These are phyloP conservation scores for Hylaea fasciaria DNA, from an alignment of 2,888 invertebrate genomes.

Conservation along the genomic window DNA sequence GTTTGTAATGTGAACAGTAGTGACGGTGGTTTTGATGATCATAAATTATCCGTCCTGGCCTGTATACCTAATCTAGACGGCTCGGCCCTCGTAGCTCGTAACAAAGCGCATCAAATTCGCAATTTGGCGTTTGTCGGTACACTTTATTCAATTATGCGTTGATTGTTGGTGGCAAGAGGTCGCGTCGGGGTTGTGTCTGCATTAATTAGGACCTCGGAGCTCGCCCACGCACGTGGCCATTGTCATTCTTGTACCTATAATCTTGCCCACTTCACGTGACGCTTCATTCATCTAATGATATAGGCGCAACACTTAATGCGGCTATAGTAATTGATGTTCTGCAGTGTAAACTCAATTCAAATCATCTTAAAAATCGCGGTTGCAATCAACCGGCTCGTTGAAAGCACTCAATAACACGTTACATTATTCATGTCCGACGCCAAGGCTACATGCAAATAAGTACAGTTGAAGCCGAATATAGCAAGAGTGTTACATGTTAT, in stretches of 20 bases:
- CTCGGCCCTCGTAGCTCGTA: conserved; percentile 36
- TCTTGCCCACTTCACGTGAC: conserved; percentile 47
- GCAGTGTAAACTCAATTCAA: background rate
- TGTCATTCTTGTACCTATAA: conserved; percentile 55
- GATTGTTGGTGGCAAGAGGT: conserved; percentile 79
- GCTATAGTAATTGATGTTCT: conserved; percentile 3
- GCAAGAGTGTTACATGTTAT: conserved; percentile 37
- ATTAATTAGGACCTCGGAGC: conserved; percentile 75
- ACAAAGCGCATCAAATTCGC: conserved; percentile 62
- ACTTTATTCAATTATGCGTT: conserved; percentile 79
- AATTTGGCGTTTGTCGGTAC: conserved; percentile 68
- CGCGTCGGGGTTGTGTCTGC: conserved; percentile 75
- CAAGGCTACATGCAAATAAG: conserved; percentile 70
- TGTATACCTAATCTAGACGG: conserved; percentile 16
- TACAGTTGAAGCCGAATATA: conserved; percentile 43
- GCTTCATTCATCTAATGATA: conserved; percentile 34
- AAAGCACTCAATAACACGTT: conserved; percentile 62
- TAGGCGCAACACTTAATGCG: conserved; percentile 23
- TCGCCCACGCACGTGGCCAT: conserved; percentile 73
- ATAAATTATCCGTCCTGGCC: background rate
- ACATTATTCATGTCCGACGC: conserved; percentile 59
- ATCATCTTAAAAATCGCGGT: conserved; percentile 18
- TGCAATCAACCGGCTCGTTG: conserved; percentile 43
- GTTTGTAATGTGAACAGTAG: conserved; percentile 8
- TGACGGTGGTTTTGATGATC: background rate